Evolutionary conservation across 2,888 invertebrate species (phyloP).

Genomic region (Meliscaeva auricollis): DNA sequence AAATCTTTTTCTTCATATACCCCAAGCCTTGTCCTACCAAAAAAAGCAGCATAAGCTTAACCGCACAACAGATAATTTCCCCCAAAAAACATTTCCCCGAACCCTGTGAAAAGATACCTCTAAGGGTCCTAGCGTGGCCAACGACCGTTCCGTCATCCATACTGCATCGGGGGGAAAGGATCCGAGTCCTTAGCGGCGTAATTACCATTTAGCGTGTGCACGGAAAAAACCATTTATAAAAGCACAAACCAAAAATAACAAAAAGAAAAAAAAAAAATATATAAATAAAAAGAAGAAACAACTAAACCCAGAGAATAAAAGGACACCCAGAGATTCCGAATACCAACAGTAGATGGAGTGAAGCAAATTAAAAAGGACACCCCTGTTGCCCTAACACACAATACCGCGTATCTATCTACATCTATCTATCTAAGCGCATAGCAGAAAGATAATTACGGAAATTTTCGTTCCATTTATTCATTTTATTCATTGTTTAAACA

Average conservation of each 20-base stretch:
- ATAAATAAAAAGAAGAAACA: constrained; percentile 5
- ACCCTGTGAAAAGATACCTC: constrained; percentile 32
- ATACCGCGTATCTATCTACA: constrained; percentile 26
- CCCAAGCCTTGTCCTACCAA: not conserved
- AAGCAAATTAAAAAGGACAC: constrained; percentile 72
- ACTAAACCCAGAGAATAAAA: constrained; percentile 44
- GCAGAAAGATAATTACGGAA: constrained; percentile 72
- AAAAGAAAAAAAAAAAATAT: constrained; percentile 24
- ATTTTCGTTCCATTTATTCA: constrained; percentile 75
- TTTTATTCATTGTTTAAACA: constrained; percentile 76
- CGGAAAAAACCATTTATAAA: constrained; percentile 58
- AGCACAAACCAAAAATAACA: constrained; percentile 38
- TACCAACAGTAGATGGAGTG: constrained; percentile 63
- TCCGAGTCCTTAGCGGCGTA: constrained; percentile 69
- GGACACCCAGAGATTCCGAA: constrained; percentile 61
- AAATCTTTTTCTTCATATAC: not conserved
- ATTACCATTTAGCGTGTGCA: constrained; percentile 76
- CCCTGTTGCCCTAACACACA: constrained; percentile 36
- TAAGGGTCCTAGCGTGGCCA: constrained; percentile 36
- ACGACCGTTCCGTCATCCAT: constrained; percentile 14
- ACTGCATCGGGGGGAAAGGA: constrained; percentile 22
- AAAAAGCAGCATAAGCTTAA: constrained; percentile 62
- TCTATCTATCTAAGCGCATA: constrained; percentile 27
- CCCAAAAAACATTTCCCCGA: constrained; percentile 44
- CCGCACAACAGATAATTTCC: constrained; percentile 74